Conservation (phyloP, 2,113 vertebrate genomes). For the Sminthopsis crassicaudata region DNA sequence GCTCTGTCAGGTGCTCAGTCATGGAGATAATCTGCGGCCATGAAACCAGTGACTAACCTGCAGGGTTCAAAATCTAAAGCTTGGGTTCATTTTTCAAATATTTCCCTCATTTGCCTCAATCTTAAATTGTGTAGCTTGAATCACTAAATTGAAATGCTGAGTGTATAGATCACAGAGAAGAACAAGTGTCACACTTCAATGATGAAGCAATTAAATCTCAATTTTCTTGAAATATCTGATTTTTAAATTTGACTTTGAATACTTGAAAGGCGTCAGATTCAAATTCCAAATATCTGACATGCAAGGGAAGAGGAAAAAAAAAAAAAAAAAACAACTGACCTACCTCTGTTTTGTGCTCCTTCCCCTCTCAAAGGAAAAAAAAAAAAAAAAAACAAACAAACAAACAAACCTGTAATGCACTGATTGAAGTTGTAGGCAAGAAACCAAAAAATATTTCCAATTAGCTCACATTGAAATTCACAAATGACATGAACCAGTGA, state of each 20-base stretch:
- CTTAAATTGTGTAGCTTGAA: background rate
- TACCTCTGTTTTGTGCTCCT: background rate
- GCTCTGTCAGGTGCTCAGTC: conserved; percentile 31
- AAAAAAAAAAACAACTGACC: no score
- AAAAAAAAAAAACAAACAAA: no score
- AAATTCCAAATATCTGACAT: conserved; percentile 46
- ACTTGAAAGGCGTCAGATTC: background rate
- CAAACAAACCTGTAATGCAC: background rate
- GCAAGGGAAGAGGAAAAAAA: background rate
- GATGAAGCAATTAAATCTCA: conserved; percentile 62
- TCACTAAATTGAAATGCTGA: conserved; percentile 41
- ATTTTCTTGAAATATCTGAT: conserved; percentile 4
- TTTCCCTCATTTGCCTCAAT: conserved; percentile 35
- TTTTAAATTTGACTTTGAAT: conserved; percentile 66
- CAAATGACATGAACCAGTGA: conserved; percentile 53
- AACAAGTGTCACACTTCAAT: conserved; percentile 33
- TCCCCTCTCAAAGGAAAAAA: background rate
- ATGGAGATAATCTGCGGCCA: conserved; percentile 20
- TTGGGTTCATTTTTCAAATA: conserved; percentile 34
- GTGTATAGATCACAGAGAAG: conserved; percentile 27
- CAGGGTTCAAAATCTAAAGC: background rate
- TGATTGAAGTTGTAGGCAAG: conserved; percentile 29
- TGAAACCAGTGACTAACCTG: conserved; percentile 19
- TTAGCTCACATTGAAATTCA: conserved; percentile 28
- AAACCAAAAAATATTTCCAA: conserved; percentile 45